These are phyloP conservation scores for Stegostoma tigrinum DNA, from an alignment of 2,113 vertebrate species.

Conservation along the genomic window DNA sequence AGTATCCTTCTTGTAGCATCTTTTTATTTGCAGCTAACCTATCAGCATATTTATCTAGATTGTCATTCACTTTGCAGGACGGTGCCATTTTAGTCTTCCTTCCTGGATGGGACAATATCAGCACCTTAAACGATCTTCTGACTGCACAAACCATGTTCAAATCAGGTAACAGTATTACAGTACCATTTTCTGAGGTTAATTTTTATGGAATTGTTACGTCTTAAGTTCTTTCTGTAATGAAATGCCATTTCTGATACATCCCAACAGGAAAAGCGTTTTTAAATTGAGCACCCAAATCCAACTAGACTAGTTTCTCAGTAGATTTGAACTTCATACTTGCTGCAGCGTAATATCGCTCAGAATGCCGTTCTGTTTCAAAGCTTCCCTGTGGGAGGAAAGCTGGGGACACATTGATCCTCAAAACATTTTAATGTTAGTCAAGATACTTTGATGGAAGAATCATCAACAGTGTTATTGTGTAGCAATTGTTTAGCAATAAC, in stretches of 20 bases:
- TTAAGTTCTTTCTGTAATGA: neutral
- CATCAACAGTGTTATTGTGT: too few relatives aligned
- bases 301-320: neutral
- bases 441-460: neutral
- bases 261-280: neutral
- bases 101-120: constrained; percentile 97
- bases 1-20: neutral
- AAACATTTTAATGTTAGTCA: neutral
- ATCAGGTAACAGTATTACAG: constrained; percentile 64
- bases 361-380: neutral
- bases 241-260: neutral
- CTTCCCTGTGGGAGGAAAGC: neutral
- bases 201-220: neutral
- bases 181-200: neutral
- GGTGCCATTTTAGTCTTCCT: constrained; percentile 94
- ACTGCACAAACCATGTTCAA: constrained; percentile 89
- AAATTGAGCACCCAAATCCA: neutral
- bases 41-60: neutral
- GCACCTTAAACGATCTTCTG: constrained; percentile 80
- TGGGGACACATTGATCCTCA: neutral
- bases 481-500: too few relatives aligned
- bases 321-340: neutral
- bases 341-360: neutral
- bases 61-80: constrained; percentile 58
- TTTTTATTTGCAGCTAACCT: neutral